Evolutionary conservation across 2,888 invertebrate genomes (phyloP).

Genomic region (Choreutis nemorana): DNA sequence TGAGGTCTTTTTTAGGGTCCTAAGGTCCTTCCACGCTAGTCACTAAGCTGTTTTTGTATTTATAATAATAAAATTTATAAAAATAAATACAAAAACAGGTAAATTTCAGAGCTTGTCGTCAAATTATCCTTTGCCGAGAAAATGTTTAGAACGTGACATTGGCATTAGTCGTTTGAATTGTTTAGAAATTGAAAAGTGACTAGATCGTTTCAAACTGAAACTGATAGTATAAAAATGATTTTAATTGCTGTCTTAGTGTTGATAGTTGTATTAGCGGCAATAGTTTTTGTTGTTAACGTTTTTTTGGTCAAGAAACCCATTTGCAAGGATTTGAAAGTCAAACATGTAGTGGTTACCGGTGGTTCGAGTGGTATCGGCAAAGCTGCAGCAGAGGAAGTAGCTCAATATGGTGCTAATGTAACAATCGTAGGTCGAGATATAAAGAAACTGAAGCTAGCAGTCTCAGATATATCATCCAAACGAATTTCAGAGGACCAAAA

Average conservation of each 20-base stretch:
- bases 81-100: too few species aligned
- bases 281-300: constrained; percentile 20
- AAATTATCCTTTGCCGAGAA: too few species aligned
- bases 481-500: constrained; percentile 28
- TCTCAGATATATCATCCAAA: constrained; percentile 52
- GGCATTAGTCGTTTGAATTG: too few species aligned
- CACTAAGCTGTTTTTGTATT: too few species aligned
- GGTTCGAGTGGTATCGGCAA: constrained; percentile 97
- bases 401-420: constrained; percentile 84
- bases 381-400: constrained; percentile 79
- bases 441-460: constrained; percentile 70
- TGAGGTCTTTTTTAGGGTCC: too few species aligned
- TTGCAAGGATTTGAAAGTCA: constrained; percentile 44
- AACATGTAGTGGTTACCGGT: constrained; percentile 83
- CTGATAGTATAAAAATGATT: constrained; percentile 3
- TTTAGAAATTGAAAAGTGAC: too few species aligned
- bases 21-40: too few species aligned
- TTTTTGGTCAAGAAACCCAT: constrained; percentile 29
- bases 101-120: too few species aligned
- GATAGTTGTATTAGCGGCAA: constrained; percentile 14
- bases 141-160: too few species aligned
- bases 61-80: too few species aligned
- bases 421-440: constrained; percentile 89
- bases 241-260: too few species aligned
- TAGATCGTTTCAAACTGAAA: too few species aligned